Conservation (phyloP, 2,797 vertebrate genomes). For the Neoniphon sammara region DNA sequence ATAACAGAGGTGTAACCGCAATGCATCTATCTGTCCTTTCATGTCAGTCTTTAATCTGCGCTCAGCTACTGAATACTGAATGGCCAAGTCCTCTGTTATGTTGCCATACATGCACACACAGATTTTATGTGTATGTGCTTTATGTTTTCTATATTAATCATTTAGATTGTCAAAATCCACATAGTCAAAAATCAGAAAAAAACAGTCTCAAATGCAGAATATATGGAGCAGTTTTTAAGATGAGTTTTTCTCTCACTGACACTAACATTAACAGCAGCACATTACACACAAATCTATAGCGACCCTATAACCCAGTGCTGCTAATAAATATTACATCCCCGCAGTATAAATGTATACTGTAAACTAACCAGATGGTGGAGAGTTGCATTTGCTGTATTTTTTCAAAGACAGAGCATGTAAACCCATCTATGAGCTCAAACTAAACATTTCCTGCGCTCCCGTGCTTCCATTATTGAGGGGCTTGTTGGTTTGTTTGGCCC, state of each 20-base stretch:
- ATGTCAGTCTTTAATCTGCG: constrained; percentile 57
- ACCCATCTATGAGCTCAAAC: constrained; percentile 22
- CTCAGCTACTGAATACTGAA: constrained; percentile 23
- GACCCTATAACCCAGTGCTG: too few relatives aligned
- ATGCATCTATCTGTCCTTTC: constrained; percentile 46
- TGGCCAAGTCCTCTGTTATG: constrained; percentile 8
- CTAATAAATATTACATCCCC: too few relatives aligned
- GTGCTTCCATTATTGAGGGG: constrained; percentile 55
- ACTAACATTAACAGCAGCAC: too few relatives aligned
- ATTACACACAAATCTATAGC: too few relatives aligned
- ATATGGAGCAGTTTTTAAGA: not conserved
- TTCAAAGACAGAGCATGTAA: constrained; percentile 18
- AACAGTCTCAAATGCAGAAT: too few relatives aligned
- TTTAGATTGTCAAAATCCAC: not conserved
- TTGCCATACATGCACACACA: not conserved
- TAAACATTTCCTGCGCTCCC: constrained; percentile 28
- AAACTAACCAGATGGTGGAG: constrained; percentile 16
- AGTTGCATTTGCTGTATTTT: constrained; percentile 16
- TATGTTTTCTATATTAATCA: not conserved
- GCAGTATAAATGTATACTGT: not conserved
- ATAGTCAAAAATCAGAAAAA: not conserved
- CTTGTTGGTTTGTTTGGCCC: constrained; percentile 58
- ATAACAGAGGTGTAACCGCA: constrained; percentile 23
- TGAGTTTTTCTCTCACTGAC: not conserved
- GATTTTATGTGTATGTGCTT: not conserved